Percentiles rank a stretch among this genome's conserved stretches.
Evolutionary conservation across 2,888 invertebrate species (phyloP).

Genomic region (Torymus tubicola): DNA sequence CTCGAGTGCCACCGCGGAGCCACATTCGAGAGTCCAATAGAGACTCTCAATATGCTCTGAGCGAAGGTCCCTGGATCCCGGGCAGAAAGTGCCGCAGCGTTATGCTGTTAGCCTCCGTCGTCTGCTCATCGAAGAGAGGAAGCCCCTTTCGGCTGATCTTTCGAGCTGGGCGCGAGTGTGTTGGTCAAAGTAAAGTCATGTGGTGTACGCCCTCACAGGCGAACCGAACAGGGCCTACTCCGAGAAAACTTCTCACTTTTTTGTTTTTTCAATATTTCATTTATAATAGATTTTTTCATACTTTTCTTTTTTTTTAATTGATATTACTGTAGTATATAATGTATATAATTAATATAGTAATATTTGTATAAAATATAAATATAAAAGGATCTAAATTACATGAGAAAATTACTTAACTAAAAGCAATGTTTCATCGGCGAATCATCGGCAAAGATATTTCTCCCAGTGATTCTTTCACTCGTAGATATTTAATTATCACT

Average conservation of each 20-base stretch:
- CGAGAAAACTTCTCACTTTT: conserved; percentile 43
- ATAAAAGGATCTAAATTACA: too few species aligned
- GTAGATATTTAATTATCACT: too few species aligned
- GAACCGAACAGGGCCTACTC: conserved; percentile 53
- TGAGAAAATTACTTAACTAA: too few species aligned
- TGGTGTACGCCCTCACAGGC: neutral
- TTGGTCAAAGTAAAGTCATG: conserved; percentile 53
- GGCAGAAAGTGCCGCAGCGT: conserved; percentile 51
- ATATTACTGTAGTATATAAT: too few species aligned
- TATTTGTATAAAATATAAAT: too few species aligned
- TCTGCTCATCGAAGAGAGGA: conserved; percentile 31
- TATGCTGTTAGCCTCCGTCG: conserved; percentile 45
- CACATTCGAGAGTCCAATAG: conserved; percentile 17
- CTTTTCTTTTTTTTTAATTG: too few species aligned
- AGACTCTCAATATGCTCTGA: conserved; percentile 40
- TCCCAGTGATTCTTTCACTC: too few species aligned
- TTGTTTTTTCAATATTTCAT: conserved; percentile 10
- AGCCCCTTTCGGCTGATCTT: conserved; percentile 38
- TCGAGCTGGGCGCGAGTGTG: conserved; percentile 35
- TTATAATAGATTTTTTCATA: neutral
- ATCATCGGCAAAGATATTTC: too few species aligned
- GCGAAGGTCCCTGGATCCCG: conserved; percentile 52
- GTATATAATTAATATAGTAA: too few species aligned
- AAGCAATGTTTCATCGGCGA: too few species aligned
- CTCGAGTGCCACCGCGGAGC: conserved; percentile 51